A percentile compares a stretch with the other conserved stretches of the same genome.
Evolutionary conservation across 2,113 vertebrate genomes (phyloP).

Genomic region (Micromys minutus): DNA sequence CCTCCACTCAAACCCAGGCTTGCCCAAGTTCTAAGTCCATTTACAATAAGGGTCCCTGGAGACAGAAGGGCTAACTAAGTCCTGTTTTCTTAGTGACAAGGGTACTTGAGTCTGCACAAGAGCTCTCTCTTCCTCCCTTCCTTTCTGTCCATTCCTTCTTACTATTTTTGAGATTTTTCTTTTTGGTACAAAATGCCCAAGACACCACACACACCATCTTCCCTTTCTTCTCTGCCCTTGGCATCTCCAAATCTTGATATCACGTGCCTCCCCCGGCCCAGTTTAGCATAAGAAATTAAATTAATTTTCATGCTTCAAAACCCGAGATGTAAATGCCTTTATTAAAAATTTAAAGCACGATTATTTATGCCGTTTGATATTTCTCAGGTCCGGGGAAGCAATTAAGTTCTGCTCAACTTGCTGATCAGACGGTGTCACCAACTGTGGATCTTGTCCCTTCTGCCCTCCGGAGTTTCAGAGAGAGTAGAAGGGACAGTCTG

Average conservation of each 20-base stretch:
- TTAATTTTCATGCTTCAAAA: slow-evolving; percentile 82
- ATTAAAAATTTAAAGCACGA: slow-evolving; percentile 87
- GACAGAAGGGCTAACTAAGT: background rate
- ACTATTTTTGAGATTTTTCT: background rate
- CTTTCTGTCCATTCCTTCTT: background rate
- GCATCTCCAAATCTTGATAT: slow-evolving; percentile 56
- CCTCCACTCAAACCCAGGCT: background rate
- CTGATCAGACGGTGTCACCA: slow-evolving; percentile 72
- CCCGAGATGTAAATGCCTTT: slow-evolving; percentile 84
- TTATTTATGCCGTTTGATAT: slow-evolving; percentile 89
- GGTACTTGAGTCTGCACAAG: background rate
- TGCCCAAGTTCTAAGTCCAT: accelerated
- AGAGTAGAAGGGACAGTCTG: background rate
- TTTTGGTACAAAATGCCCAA: slow-evolving; percentile 7
- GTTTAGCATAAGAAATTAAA: slow-evolving; percentile 85
- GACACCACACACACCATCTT: background rate
- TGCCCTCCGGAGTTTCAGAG: background rate
- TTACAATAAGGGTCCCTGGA: background rate
- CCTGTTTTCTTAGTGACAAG: background rate
- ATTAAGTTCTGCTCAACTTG: slow-evolving; percentile 80
- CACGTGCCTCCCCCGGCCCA: slow-evolving; percentile 58
- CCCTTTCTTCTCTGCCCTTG: slow-evolving; percentile 32
- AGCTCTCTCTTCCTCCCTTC: background rate
- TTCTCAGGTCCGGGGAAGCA: slow-evolving; percentile 85
- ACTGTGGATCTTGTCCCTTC: background rate